A percentile compares a stretch with the other conserved stretches of the same genome.
Evolutionary conservation across 2,888 invertebrate genomes (phyloP).

Genomic region (Drosophila sordidula): DNA sequence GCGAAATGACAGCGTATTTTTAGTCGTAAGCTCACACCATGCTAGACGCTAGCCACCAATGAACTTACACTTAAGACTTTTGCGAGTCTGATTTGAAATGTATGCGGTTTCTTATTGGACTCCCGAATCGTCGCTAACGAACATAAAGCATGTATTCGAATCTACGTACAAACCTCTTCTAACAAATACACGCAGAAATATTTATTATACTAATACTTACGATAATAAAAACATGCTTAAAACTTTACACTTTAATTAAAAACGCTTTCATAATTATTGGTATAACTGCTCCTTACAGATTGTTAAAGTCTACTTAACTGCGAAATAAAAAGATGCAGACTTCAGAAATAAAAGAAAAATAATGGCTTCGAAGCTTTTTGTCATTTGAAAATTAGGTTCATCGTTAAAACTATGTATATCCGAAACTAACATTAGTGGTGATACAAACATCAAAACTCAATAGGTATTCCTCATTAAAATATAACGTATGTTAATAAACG

Average conservation of each 20-base stretch:
- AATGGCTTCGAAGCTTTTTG: no score
- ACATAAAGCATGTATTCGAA: slow-evolving; percentile 54
- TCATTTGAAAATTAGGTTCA: no score
- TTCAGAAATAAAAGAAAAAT: no score
- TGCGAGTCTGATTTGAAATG: slow-evolving; percentile 85
- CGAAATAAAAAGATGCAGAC: no score
- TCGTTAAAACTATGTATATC: no score
- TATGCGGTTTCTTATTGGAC: slow-evolving; percentile 83
- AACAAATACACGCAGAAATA: slow-evolving; percentile 31
- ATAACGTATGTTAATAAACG: no score
- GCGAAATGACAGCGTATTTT: slow-evolving; percentile 52
- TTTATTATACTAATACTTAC: slow-evolving; percentile 35
- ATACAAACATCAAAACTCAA: no score
- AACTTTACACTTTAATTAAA: slow-evolving; percentile 6
- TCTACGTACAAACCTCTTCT: slow-evolving; percentile 46
- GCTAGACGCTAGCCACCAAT: slow-evolving; percentile 61
- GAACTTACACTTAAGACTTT: slow-evolving; percentile 72
- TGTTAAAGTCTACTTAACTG: background rate
- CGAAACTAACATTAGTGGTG: no score
- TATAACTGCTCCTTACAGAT: background rate
- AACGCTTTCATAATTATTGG: slow-evolving; percentile 3
- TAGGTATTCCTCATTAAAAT: no score
- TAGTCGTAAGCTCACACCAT: slow-evolving; percentile 40
- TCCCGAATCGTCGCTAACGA: slow-evolving; percentile 83
- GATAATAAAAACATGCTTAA: slow-evolving; percentile 26